Evolutionary conservation across 1,140 invertebrate species (phyloP), one percentile per base, ranked within the genome.

Genomic region (Leptinotarsa defecta): DNA sequence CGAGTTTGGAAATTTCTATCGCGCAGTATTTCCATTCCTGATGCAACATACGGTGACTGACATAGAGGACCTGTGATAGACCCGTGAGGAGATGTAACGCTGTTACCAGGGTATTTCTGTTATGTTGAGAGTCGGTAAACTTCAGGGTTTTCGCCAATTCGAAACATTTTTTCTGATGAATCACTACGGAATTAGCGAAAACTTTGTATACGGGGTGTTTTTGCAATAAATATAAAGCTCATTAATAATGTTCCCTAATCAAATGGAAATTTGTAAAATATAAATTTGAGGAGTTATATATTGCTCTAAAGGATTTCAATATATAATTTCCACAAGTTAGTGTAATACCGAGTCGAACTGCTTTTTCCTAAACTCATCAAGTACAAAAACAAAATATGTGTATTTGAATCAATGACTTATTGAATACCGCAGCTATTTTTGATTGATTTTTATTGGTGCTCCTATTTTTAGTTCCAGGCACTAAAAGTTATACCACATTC

Each of bases 341-440:
- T 65, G 22, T 13, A 34, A 20, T 65, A 20, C 20, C 64, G 15
- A 24, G n/a, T 22, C 13, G 61, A 19, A 34, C 64, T 75, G 52
- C 48, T 63, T 77, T 77, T 77, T 75, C 73, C 57, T 61, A 74
- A 75, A 73, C 76, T 77, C 75, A 77, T 63, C 63, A 49, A 64
- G 61, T 65, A 72, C 70, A 75, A 77, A 77, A 34, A 74, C 73
- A 77, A 61, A 71, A 74, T 75, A 68, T 68, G 68, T 74, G 74
- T 75, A 73, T 74, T 68, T 65, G 65, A 48, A 72, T 48, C n/a
- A n/a, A 61, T 57, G 27, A 48, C 43, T 3, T 65, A 65, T 13
- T 65, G 11, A 65, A 19, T 15, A 20, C 71, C 22, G 34, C 34
- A 43, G 34, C 27, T 71, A 27, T 71, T 63, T 61, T 57, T 22